These are phyloP conservation scores for Steatocranus sp. DNA, from an alignment of 2,797 vertebrate genomes.

Conservation along the genomic window DNA sequence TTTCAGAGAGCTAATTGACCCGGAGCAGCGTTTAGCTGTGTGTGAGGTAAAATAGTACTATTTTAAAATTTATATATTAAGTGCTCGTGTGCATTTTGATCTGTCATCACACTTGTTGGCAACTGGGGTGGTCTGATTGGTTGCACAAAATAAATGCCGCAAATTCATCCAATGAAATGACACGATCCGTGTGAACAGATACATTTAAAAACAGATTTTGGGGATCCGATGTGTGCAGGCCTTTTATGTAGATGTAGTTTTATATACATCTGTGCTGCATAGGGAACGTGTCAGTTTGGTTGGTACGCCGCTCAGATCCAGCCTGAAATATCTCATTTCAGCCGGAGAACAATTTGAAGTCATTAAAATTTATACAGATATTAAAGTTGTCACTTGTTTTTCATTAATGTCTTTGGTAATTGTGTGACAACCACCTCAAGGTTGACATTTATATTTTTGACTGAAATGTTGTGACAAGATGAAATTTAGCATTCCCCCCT, in stretches of 20 bases:
- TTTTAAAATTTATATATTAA: neutral
- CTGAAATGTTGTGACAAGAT: neutral
- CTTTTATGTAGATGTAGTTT: neutral
- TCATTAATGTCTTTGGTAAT: neutral
- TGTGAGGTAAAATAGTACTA: neutral
- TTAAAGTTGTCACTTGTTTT: neutral
- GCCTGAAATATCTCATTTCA: neutral
- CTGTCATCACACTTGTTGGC: neutral
- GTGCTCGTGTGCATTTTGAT: neutral
- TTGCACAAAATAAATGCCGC: accelerated
- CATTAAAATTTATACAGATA: neutral
- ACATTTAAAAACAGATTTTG: accelerated
- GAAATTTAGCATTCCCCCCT: neutral
- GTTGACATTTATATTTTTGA: neutral
- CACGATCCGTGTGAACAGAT: neutral
- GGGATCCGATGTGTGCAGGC: neutral
- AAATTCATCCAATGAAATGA: neutral
- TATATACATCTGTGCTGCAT: neutral
- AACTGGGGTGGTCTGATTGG: neutral
- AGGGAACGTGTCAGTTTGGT: neutral
- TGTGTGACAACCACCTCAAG: neutral
- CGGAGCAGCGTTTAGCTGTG: neutral
- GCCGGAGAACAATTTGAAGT: neutral
- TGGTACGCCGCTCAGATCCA: neutral
- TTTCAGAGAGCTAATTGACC: neutral